Conservation (phyloP, 2,797 vertebrate genomes). For the Brachyalestes nurse region DNA sequence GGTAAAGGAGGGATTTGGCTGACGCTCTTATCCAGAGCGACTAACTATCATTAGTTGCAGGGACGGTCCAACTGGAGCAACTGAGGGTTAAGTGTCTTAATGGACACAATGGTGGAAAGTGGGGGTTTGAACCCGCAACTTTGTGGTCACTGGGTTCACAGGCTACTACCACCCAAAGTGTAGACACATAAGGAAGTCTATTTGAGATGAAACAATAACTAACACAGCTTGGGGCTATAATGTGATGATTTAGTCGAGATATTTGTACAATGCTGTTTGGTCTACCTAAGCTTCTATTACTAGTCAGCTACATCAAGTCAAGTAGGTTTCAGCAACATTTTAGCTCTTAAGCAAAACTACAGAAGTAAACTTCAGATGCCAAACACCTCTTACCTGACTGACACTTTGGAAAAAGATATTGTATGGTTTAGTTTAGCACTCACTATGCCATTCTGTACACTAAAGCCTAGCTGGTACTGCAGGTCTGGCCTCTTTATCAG, state of each 20-base stretch:
- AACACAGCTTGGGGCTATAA: neutral
- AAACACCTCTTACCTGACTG: neutral
- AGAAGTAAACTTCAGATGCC: neutral
- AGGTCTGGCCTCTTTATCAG: conserved; percentile 97
- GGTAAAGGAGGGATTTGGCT: no score
- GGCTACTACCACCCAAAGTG: no score
- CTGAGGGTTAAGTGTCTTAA: no score
- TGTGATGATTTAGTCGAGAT: neutral
- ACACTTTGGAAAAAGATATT: neutral
- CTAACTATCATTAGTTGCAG: no score
- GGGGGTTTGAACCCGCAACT: no score
- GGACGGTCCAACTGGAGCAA: no score
- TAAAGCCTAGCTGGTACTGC: conserved; percentile 98
- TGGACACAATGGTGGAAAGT: no score
- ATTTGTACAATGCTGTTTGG: neutral
- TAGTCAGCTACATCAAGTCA: neutral
- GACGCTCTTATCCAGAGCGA: no score
- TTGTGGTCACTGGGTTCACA: no score
- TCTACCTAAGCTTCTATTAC: neutral
- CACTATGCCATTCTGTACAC: conserved; percentile 85
- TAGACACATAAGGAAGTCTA: neutral
- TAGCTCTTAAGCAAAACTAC: no score
- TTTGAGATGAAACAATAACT: neutral
- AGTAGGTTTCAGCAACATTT: no score
- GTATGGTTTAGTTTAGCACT: conserved; percentile 64